These are phyloP conservation scores for Philonicus albiceps DNA, from an alignment of 2,888 invertebrate genomes.

Conservation along the genomic window DNA sequence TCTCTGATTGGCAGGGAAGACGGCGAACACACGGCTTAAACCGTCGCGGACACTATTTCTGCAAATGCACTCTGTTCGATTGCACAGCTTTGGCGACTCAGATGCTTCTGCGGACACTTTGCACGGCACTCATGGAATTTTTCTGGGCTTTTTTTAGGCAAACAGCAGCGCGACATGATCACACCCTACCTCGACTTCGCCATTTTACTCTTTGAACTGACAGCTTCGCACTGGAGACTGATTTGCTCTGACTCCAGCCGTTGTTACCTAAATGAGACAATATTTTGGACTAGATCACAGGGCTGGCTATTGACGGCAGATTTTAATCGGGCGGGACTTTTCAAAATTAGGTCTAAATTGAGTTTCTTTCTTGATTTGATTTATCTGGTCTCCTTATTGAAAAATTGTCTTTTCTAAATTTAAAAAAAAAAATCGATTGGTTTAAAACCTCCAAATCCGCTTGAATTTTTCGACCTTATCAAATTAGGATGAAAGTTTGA, in stretches of 20 bases:
- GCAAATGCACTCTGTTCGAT: neutral
- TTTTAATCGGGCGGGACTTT: neutral
- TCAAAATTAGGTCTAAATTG: neutral
- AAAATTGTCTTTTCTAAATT: too few species aligned
- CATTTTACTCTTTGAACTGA: conserved; percentile 55
- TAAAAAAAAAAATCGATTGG: too few species aligned
- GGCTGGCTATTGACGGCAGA: neutral
- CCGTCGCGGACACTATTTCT: neutral
- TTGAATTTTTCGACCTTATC: too few species aligned
- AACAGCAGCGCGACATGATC: conserved; percentile 43
- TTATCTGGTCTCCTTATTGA: too few species aligned
- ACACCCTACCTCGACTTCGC: conserved; percentile 53
- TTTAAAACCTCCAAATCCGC: too few species aligned
- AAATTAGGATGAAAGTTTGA: too few species aligned
- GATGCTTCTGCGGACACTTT: neutral
- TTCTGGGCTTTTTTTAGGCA: neutral
- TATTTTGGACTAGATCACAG: neutral
- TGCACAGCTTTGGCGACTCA: neutral
- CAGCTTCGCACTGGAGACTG: neutral
- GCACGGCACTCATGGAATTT: neutral
- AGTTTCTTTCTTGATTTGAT: too few species aligned
- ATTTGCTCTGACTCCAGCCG: neutral
- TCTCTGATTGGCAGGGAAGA: neutral
- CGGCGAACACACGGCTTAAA: neutral
- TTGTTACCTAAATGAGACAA: neutral